phyloP scores from a whole-genome alignment of 2,113 vertebrate genomes.

The Bufo bufo region DNA sequence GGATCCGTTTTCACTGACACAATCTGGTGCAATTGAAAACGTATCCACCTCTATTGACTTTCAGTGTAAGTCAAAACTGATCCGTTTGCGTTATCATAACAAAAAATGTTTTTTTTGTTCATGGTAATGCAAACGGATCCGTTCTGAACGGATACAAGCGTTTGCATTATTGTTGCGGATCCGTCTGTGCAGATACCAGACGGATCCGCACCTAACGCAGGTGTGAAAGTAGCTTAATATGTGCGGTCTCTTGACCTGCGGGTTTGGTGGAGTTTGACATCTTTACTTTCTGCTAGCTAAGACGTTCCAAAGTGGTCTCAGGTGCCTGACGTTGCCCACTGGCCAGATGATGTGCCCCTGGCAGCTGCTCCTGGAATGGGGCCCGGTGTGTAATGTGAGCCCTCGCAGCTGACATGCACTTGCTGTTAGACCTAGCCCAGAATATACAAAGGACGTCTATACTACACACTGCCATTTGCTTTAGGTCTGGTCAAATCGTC shows the following conservation, averaged over 20 bases:
- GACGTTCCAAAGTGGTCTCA: neutral
- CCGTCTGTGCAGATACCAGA: no score
- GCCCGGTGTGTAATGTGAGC: constrained; percentile 41
- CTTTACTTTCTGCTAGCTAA: neutral
- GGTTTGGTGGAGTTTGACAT: neutral
- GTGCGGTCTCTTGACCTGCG: neutral
- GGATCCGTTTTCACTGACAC: no score
- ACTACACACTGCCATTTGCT: neutral
- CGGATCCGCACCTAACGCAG: no score
- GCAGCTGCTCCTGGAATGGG: constrained; percentile 48
- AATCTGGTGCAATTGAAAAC: no score
- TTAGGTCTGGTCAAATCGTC: neutral
- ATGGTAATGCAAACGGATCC: no score
- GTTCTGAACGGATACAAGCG: no score
- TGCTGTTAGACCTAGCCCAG: neutral
- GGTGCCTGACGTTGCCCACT: constrained; percentile 3
- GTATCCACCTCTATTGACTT: no score
- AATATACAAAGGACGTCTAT: neutral
- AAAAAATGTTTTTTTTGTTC: no score
- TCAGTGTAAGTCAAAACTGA: no score
- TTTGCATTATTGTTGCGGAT: no score
- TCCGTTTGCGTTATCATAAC: no score
- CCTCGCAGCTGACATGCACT: constrained; percentile 13
- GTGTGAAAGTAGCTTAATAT: no score
- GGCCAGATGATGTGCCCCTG: neutral